Percentiles rank a stretch among this genome's conserved stretches.
These are phyloP conservation scores for Haliclystus octoradiatus DNA, from an alignment of 30 jellyfish, hydroid and myxozoan species.

Conservation along the genomic window DNA sequence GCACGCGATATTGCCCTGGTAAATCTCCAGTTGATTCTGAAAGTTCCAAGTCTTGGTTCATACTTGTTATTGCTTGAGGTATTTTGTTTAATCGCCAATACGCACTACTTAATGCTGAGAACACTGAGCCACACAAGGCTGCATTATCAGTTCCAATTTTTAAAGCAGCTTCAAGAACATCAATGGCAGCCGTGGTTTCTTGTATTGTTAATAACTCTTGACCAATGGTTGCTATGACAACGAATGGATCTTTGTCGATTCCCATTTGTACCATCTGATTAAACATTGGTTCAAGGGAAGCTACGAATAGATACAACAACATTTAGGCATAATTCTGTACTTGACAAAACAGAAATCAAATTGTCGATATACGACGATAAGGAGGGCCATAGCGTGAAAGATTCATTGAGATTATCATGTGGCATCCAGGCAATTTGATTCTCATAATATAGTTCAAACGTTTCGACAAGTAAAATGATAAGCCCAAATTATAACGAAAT, in stretches of 20 bases:
- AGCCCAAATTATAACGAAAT: too few relatives aligned
- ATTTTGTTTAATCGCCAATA: slow-evolving; percentile 83
- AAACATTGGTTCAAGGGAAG: slow-evolving; percentile 70
- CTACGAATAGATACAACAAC: too few relatives aligned
- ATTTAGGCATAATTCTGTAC: background rate
- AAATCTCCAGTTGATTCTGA: slow-evolving; percentile 58
- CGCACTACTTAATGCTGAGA: slow-evolving; percentile 82
- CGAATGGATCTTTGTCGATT: slow-evolving; percentile 56
- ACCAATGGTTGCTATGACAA: slow-evolving; percentile 81
- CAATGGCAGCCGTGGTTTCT: slow-evolving; percentile 69
- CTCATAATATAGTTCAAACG: too few relatives aligned
- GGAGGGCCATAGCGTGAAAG: background rate
- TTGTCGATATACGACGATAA: background rate
- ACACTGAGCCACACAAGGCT: slow-evolving; percentile 59
- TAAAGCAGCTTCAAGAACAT: slow-evolving; percentile 81
- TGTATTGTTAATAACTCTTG: slow-evolving; percentile 75
- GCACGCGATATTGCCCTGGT: slow-evolving; percentile 85
- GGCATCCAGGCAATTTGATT: background rate
- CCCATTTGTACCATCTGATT: slow-evolving; percentile 70
- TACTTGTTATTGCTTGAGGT: slow-evolving; percentile 66
- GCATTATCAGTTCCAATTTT: slow-evolving; percentile 76
- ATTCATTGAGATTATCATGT: background rate
- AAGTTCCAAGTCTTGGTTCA: slow-evolving; percentile 80
- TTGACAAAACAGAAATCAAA: background rate
- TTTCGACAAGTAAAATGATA: too few relatives aligned